A percentile compares a stretch with the other conserved stretches of the same genome.
Conservation (phyloP, 2,888 invertebrate genomes). For the Gandaritis pyraliata region DNA sequence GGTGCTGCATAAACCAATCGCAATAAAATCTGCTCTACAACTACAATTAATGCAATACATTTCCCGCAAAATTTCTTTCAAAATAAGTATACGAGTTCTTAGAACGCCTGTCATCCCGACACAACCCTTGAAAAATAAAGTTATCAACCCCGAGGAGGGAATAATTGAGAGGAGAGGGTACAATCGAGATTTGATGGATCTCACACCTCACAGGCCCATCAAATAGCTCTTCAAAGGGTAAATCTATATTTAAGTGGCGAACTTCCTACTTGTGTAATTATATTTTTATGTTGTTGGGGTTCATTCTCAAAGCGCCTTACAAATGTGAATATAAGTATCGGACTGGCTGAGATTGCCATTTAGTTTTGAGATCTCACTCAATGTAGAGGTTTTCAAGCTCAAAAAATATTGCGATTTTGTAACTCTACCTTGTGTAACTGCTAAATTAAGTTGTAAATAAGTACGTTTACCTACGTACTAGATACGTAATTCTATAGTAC, state of each 20-base stretch:
- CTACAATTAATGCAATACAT: no score
- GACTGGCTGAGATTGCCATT: conserved; percentile 24
- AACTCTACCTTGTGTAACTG: no score
- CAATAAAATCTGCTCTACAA: no score
- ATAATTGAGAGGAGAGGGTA: conserved; percentile 76
- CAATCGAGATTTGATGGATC: conserved; percentile 81
- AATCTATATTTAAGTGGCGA: conserved; percentile 81
- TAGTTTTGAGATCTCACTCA: conserved; percentile 54
- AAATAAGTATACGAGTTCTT: conserved; percentile 9
- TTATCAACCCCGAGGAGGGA: conserved; percentile 68
- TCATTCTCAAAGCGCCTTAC: conserved; percentile 46
- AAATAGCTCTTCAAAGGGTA: conserved; percentile 78
- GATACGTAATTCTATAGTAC: no score
- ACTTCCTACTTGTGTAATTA: conserved; percentile 78
- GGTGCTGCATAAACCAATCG: no score
- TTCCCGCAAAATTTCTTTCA: not conserved
- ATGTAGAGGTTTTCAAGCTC: conserved; percentile 12
- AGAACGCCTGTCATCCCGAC: conserved; percentile 22
- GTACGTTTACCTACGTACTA: no score
- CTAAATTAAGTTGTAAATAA: no score
- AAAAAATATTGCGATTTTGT: not conserved
- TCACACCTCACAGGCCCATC: conserved; percentile 74
- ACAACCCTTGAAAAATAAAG: conserved; percentile 71
- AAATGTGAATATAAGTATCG: conserved; percentile 77
- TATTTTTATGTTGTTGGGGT: conserved; percentile 77